phyloP scores from a whole-genome alignment of 2,797 vertebrate genomes.

The Denticeps clupeoides region DNA sequence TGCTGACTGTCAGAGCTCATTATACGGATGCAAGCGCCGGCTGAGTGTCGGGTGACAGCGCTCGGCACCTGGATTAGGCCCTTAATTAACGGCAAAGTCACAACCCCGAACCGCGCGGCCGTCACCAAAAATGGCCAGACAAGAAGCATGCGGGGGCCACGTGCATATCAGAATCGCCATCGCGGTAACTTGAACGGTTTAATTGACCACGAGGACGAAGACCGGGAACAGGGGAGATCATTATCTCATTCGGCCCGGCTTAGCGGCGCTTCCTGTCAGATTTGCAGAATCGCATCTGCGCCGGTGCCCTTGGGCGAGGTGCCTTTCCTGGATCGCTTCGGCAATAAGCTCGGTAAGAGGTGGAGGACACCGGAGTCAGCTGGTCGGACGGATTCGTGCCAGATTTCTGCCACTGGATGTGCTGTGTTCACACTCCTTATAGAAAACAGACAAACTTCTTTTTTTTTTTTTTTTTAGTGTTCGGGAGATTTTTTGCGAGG shows the following conservation, averaged over 20 bases:
- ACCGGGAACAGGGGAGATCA: not conserved
- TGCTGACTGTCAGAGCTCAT: slow-evolving; percentile 37
- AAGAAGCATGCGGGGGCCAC: no score
- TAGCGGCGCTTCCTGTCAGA: slow-evolving; percentile 3
- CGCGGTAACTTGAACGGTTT: no score
- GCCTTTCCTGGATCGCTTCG: slow-evolving; percentile 18
- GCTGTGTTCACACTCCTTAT: not conserved
- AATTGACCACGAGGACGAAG: no score
- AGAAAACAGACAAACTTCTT: slow-evolving; percentile 11
- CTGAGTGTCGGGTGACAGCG: slow-evolving; percentile 12
- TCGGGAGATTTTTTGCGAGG: slow-evolving; percentile 6
- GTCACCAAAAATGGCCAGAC: no score
- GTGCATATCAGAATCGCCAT: no score
- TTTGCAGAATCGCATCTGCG: slow-evolving; percentile 21
- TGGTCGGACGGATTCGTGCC: slow-evolving; percentile 6
- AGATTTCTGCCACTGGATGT: slow-evolving; percentile 8
- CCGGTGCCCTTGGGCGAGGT: slow-evolving; percentile 26
- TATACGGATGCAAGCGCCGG: slow-evolving; percentile 17
- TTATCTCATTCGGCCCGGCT: slow-evolving; percentile 18
- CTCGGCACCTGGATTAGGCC: slow-evolving; percentile 19
- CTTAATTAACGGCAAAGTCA: slow-evolving; percentile 33
- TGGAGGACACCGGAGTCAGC: slow-evolving; percentile 2
- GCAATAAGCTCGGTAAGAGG: slow-evolving; percentile 18
- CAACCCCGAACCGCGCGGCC: not conserved
- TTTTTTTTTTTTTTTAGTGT: not conserved